These are phyloP conservation scores for Pteria penguin DNA, from an alignment of 2,888 invertebrate genomes.

Conservation along the genomic window DNA sequence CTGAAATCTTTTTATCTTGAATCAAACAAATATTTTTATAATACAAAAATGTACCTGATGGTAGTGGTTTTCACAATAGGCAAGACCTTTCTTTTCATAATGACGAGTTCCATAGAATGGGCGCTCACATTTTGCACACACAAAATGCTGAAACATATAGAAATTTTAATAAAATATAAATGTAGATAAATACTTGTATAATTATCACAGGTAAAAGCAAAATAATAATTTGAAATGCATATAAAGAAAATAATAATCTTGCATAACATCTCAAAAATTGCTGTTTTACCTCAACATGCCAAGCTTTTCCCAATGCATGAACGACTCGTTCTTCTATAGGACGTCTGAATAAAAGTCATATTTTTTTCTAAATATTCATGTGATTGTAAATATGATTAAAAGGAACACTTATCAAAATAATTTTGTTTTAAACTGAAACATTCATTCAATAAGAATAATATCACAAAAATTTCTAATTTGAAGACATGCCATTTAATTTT, in stretches of 20 bases:
- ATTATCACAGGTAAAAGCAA: no score
- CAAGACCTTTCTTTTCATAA: conserved; percentile 97
- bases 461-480: no score
- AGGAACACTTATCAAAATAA: not conserved
- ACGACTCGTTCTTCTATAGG: conserved; percentile 99
- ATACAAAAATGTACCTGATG: no score
- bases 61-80: conserved; percentile 99
- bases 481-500: no score
- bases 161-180: not conserved
- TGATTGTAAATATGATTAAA: not conserved
- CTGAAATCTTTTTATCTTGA: no score
- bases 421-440: not conserved
- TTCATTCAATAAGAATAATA: not conserved
- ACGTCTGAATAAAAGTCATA: conserved; percentile 83
- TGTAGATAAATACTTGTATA: not conserved
- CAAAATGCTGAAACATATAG: conserved; percentile 96
- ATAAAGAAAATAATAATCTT: not conserved
- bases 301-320: conserved; percentile 89
- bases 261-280: no score
- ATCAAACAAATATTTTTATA: no score
- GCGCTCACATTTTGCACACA: conserved; percentile 99
- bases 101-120: conserved; percentile 99
- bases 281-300: conserved; percentile 80
- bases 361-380: not conserved
- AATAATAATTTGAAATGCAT: not conserved